phyloP scores from a whole-genome alignment of 2,888 invertebrate species.

The Xestia rhomboidea region DNA sequence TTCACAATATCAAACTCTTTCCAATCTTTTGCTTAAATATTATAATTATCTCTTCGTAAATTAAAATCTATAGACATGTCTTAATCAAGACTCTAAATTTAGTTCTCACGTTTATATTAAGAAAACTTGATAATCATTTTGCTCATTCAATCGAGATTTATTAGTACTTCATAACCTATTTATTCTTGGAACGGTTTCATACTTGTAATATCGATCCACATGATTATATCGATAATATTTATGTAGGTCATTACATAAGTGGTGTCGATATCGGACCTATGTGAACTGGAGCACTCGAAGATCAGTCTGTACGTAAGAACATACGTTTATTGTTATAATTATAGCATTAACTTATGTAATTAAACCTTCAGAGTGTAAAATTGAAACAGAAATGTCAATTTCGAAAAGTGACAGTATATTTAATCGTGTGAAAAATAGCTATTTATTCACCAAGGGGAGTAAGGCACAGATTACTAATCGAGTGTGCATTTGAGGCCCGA shows the following conservation, averaged over 20 bases:
- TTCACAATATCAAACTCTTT: neutral
- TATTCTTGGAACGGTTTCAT: constrained; percentile 23
- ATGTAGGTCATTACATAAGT: constrained; percentile 56
- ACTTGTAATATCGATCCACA: constrained; percentile 25
- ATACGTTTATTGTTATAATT: constrained; percentile 39
- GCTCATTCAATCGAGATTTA: constrained; percentile 21
- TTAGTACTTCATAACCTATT: constrained; percentile 6
- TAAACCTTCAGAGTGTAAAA: constrained; percentile 5
- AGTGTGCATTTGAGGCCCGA: no score
- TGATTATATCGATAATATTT: constrained; percentile 48
- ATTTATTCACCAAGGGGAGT: no score
- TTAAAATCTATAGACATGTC: constrained; percentile 2
- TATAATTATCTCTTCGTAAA: neutral
- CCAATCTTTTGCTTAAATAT: neutral
- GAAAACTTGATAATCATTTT: constrained; percentile 8
- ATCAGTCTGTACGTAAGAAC: constrained; percentile 26
- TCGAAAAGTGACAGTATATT: neutral
- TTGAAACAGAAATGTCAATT: constrained; percentile 13
- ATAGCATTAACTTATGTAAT: neutral
- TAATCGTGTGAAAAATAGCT: constrained; percentile 39
- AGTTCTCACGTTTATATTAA: constrained; percentile 19
- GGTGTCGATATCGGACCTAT: constrained; percentile 31
- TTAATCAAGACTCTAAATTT: neutral
- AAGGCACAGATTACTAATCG: no score
- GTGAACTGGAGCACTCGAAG: constrained; percentile 52